Evolutionary conservation across 2,797 vertebrate genomes (phyloP).

Genomic region (Gallinago stenura): DNA sequence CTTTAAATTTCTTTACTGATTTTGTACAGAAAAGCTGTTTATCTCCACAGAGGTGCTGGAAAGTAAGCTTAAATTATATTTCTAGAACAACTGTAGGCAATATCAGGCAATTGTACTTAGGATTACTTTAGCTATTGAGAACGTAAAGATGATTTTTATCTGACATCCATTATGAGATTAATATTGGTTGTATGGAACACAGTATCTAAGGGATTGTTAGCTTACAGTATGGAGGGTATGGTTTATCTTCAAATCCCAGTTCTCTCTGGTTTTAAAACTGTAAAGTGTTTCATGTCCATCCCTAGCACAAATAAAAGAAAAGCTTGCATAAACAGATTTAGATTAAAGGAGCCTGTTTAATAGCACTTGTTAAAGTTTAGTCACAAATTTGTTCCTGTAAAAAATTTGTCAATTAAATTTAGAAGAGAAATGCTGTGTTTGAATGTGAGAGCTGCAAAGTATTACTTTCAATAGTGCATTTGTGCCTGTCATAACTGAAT

Average conservation of each 20-base stretch:
- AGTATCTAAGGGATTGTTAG: neutral
- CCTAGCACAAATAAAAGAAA: neutral
- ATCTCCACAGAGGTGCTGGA: neutral
- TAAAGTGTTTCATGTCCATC: neutral
- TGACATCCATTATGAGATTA: neutral
- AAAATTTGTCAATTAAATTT: neutral
- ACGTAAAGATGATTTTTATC: neutral
- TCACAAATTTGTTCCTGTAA: neutral
- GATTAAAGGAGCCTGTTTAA: neutral
- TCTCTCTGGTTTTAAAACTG: slow-evolving; percentile 2
- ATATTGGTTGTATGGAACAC: neutral
- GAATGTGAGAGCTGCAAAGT: neutral
- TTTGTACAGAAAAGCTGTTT: neutral
- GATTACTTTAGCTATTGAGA: neutral
- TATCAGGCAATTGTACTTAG: neutral
- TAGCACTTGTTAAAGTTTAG: neutral
- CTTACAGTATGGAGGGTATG: neutral
- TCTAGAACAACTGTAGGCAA: neutral
- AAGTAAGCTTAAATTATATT: neutral
- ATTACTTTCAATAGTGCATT: neutral
- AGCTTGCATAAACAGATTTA: slow-evolving; percentile 6
- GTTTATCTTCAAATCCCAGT: slow-evolving; percentile 29
- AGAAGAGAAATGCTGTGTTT: neutral
- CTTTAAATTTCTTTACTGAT: neutral
- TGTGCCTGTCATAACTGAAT: neutral